Base-by-base conservation (phyloP, 2,797 vertebrate genomes). In the Echeneis naucrates region DNA sequence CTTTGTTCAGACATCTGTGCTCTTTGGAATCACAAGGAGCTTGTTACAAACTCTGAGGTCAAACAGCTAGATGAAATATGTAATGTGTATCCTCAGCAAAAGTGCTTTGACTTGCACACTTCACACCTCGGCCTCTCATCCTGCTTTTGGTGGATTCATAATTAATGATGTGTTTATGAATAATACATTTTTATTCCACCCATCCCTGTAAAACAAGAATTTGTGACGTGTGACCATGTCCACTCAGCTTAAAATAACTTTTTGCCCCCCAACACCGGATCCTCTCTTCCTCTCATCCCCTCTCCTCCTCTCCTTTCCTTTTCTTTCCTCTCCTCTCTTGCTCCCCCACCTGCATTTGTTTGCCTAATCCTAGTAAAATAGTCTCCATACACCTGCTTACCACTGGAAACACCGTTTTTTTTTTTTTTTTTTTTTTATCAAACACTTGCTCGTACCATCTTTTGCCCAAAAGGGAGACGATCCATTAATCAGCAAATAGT, bases 401-500 rank as follows among this genome's bases (percentile, higher is more conserved):
- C 69, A 73, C 69, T 77, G 56, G 45, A 80, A 76, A 68, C 72
- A 51, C 69, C 71, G 79, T 76, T 78, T 75, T 81, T 55, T 64
- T 47, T 56, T n/a, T n/a, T n/a, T 78, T 75, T 51, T 40, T 76
- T 81, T 55, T 64, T 47, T 56, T 83, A 88, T 90, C 87, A 85
- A 75, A 75, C 75, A 59, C 69, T 88, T 37, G 65, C 85, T 86
- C 24, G 12, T 69, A 76, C 78, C 87, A 73, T 90, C 87, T 88
- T 81, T 56, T 85, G 82, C 82, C 85, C 87, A 92, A 95, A 95
- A 94, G 92, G 92, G 93, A 88, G 91, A 96, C 95, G 95, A 97
- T 93, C 96, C 96, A 98, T 98, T 98, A 97, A 98, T 97, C 97
- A 96, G 96, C 95, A 98, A 98, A 98, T 98, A 96, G 96, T 95